Evolutionary conservation across 2,888 invertebrate species (phyloP), one percentile per base, ranked within the genome.

Genomic region (Cremastinae sp.): DNA sequence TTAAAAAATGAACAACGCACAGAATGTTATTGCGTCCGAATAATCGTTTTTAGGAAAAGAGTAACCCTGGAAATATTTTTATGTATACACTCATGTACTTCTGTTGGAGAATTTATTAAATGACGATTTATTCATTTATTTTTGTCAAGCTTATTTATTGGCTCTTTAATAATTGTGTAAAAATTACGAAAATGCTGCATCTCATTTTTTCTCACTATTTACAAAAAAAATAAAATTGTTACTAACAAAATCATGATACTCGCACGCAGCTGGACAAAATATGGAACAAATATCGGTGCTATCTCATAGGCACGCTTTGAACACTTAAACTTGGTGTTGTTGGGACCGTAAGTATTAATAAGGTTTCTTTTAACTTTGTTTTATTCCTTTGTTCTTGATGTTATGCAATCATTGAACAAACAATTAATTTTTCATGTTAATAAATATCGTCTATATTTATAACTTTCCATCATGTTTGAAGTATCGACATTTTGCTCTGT

Each of bases 211-310:
- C 28, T 54, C 45, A 12, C 34, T 38, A 9, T 16, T 20, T 7
- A 49, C 12, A 5, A 8, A 22, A 16, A 49, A n/a, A 36, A 36
- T n/a, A 16, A 51, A 28, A 51, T 43, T 66, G 65, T 73, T 58
- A 78, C 75, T 79, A 78, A 74, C 74, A 74, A 78, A 78, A 85
- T 80, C 61, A 79, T 82, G 78, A 79, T 85, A 79, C 85, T 88
- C 87, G 87, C 90, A 90, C 86, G 87, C 89, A 90, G 89, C 89
- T 80, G 87, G 87, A 88, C 80, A 80, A 81, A 86, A 84, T 81
- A 81, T 83, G 84, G 83, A 83, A 79, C 84, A 83, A 79, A 81
- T 84, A 83, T 83, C 84, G 82, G 83, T 84, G 82, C 79, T 85
- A 77, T 83, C 83, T 77, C 82, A 83, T 79, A 85, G 84, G 78